Percentiles rank a stretch among this genome's conserved stretches.
These are phyloP conservation scores for Incurvaria masculella DNA, from an alignment of 2,888 invertebrate genomes.

Conservation along the genomic window DNA sequence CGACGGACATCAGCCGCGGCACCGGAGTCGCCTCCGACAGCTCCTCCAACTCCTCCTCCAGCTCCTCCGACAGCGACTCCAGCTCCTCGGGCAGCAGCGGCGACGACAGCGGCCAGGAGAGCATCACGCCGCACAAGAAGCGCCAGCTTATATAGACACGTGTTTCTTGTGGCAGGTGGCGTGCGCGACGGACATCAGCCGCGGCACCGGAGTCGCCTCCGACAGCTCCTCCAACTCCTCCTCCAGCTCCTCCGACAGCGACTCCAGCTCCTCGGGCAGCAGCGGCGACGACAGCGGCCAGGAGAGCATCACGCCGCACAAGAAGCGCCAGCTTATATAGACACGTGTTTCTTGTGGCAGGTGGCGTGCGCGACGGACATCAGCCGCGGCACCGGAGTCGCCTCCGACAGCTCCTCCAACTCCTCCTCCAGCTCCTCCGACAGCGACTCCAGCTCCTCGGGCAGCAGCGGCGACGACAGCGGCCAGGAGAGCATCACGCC, in stretches of 20 bases:
- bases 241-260: conserved; percentile 69
- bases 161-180: conserved; percentile 62
- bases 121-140: conserved; percentile 80
- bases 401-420: conserved; percentile 92
- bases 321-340: no score
- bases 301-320: conserved; percentile 84
- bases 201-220: conserved; percentile 88
- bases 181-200: conserved; percentile 78
- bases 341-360: no score
- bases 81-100: conserved; percentile 57
- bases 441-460: conserved; percentile 52
- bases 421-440: conserved; percentile 75
- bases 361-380: conserved; percentile 83
- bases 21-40: conserved; percentile 95
- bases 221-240: conserved; percentile 90
- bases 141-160: no score
- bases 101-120: conserved; percentile 85
- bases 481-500: conserved; percentile 88
- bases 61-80: conserved; percentile 62
- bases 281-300: conserved; percentile 79
- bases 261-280: conserved; percentile 53
- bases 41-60: conserved; percentile 85
- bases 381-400: conserved; percentile 82
- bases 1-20: conserved; percentile 79
- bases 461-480: conserved; percentile 69